Conservation (phyloP, 2,113 vertebrate species). For the Peromyscus polionotus region DNA sequence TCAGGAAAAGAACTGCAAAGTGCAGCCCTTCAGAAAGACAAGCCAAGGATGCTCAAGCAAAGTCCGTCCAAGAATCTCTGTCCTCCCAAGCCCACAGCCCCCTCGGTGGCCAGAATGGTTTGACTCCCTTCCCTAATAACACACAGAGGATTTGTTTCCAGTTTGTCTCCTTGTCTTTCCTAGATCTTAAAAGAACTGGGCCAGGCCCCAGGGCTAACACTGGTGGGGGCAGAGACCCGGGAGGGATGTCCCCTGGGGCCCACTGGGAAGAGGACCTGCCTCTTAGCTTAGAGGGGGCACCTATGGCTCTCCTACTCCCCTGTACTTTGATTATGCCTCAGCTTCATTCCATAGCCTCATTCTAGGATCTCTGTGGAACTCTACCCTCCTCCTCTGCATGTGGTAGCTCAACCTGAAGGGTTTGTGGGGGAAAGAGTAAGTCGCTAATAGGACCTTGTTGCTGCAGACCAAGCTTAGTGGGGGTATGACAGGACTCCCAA, state of each 20-base stretch:
- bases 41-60: constrained; percentile 49
- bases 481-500: not conserved
- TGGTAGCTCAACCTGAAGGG: not conserved
- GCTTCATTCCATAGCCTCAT: not conserved
- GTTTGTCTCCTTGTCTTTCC: constrained; percentile 49
- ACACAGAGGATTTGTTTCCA: constrained; percentile 44
- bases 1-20: constrained; percentile 63
- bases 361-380: not conserved
- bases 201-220: not conserved
- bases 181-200: not conserved
- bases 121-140: constrained; percentile 74
- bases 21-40: constrained; percentile 2
- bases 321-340: not conserved
- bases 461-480: not conserved
- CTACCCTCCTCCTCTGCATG: not conserved
- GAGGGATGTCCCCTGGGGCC: not conserved
- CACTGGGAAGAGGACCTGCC: not conserved
- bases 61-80: constrained; percentile 72
- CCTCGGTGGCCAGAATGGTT: constrained; percentile 86
- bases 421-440: not conserved
- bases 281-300: not conserved
- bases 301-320: not conserved
- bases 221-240: not conserved
- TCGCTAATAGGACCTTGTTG: not conserved
- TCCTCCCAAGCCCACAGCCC: constrained; percentile 82